phyloP scores from a whole-genome alignment of 1,140 invertebrate species.

The Hylaeus anthracinus region DNA sequence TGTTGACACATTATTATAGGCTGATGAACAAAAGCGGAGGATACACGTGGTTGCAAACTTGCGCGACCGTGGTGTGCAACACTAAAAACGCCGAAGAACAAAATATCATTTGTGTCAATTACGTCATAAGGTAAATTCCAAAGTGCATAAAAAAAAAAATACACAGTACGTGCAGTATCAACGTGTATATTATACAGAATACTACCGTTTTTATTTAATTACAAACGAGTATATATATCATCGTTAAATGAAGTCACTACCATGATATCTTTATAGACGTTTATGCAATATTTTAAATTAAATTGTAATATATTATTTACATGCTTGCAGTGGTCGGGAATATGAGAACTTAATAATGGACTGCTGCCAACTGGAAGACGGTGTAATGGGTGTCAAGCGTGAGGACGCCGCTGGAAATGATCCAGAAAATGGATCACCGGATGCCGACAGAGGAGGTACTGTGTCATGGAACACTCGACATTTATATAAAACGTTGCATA shows the following conservation, averaged over 20 bases:
- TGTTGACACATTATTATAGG: constrained; percentile 96
- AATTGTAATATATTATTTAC: not conserved
- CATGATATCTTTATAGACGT: too few relatives aligned
- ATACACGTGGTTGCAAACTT: constrained; percentile 97
- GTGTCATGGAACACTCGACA: constrained; percentile 14
- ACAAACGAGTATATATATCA: too few relatives aligned
- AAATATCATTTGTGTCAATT: constrained; percentile 97
- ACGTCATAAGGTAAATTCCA: constrained; percentile 90
- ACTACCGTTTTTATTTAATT: too few relatives aligned
- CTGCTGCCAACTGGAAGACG: constrained; percentile 93
- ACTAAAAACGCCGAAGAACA: constrained; percentile 97
- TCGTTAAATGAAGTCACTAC: too few relatives aligned
- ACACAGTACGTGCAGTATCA: too few relatives aligned
- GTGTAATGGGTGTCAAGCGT: constrained; percentile 87
- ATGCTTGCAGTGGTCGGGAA: constrained; percentile 90
- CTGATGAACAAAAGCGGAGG: constrained; percentile 97
- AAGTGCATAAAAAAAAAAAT: not conserved
- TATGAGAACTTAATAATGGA: constrained; percentile 95
- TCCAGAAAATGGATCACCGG: constrained; percentile 92
- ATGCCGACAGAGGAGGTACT: constrained; percentile 88
- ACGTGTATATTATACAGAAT: too few relatives aligned
- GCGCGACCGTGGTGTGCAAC: constrained; percentile 97
- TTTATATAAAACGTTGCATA: not conserved
- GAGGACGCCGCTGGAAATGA: constrained; percentile 90
- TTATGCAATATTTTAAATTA: not conserved